Base-by-base conservation (phyloP, 1,140 invertebrate genomes). In the Anagrus nilaparvatae region DNA sequence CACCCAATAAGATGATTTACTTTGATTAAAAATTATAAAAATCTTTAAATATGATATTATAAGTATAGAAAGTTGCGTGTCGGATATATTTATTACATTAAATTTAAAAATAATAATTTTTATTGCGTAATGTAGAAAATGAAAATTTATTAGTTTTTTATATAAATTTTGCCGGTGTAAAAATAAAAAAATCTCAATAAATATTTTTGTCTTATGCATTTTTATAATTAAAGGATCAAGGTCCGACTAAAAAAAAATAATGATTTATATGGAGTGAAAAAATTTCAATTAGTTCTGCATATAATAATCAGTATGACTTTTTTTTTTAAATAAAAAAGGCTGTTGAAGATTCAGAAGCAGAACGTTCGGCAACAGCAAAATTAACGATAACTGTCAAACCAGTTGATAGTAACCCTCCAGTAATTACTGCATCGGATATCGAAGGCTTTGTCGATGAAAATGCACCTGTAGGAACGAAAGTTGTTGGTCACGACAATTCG, bases 391-490 rank as follows among this genome's bases (percentile, higher is more conserved):
- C 77, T 24, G 84, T 92, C 0, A 79, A 86, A 48, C 84, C 85
- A 7, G 83, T 89, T 0, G 87, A 91, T 61, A 78, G 82, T 23
- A 84, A 84, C 64, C 86, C 87, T 7, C 88, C 89, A 0, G 74
- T 80, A 17, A 81, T 92, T 30, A 65, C 70, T 1, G 75, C 84
- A 0, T 77, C 83, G 1, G 70, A 78, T 5, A 68, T 75, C 19
- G 81, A 87, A 53, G 88, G 87, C 2, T 81, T 75, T 51, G 86
- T 90, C 0, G 76, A 86, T 52, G 89, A 93, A 61, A 91, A 90
- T 55, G 81, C 87, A 1, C 77, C 86, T 0, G 74, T 87, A 30
- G 87, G 87, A 13, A 89, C 87, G 3, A 77, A 77, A 57, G 83
- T 93, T 6, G 56, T 87, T 25, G 82, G 87, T 49, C 58, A 59